Base-by-base conservation (phyloP, 2,888 invertebrate species). In the Sarcophaga rosellei region DNA sequence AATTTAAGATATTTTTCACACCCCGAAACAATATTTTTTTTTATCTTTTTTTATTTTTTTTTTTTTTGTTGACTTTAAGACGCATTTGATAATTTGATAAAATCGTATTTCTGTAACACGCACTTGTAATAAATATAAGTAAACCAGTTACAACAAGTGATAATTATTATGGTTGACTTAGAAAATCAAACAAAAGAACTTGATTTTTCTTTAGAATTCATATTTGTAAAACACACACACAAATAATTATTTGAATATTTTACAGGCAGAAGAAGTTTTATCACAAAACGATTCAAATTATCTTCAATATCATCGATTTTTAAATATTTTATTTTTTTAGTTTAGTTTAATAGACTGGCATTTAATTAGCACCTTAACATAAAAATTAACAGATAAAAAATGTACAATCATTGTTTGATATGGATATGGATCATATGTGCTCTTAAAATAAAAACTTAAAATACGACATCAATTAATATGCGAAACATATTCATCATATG, bases 91-190 rank as follows among this genome's bases (percentile, higher is more conserved):
- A 35, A 10, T 35, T 35, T 35, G 35, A 35, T 35, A 35, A 35
- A 35, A 35, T 35, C 35, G 35, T 35, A 35, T 35, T 35, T 35
- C 35, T 35, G 35, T 35, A 35, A 35, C 35, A 35, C 35, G 35
- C 35, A 35, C 35, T 35, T 2, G 35, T 35, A 35, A 35, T 8
- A 2, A 35, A 35, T 35, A 25, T 17, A 61, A 80, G 45, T 17
- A 61, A 80, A 73, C 66, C 45, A 47, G 68, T 68, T 74, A 74
- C 66, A 53, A 12, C 3, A n/a, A 68, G 66, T 81, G 61, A 53
- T 81, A 74, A 81, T 68, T 15, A 45, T 73, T 35, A 63, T 63
- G 8, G 53, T 5, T 53, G 70, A 77, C 47, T 70, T 47, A n/a
- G 20, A 73, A 74, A 68, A 45, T 21, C 59, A 81, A 80, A 74